Evolutionary conservation across 2,797 vertebrate genomes (phyloP), one percentile per base, ranked within the genome.

Genomic region (Enteromius treurensis): DNA sequence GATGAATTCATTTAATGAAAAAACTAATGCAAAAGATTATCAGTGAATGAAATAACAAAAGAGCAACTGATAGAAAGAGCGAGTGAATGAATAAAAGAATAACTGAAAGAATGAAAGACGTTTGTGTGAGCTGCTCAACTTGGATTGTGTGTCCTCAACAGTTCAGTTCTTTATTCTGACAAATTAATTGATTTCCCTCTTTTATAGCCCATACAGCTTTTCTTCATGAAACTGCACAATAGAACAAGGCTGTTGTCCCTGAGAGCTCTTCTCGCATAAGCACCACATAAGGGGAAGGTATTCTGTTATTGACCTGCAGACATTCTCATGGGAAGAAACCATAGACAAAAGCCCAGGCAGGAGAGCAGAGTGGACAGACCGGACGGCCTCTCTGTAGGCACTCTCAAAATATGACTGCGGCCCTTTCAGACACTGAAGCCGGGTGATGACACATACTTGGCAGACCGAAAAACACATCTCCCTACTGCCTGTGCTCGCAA

Each of bases 361-460:
- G 91, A 89, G 86, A 88, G 85, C 76, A 34, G 87, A 90, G 88
- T 29, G 80, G 88, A 85, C 88, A 82, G 62, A 88, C 88, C 86
- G 76, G 77, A 87, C 78, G 85, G 82, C 83, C 83, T 90, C 90
- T 90, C 91, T 77, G 87, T 89, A 89, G 91, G 89, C 87, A 86
- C 86, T 88, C 89, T 89, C 82, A 90, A 93, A 93, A 93, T 93
- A 92, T 91, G 88, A 89, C 85, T 69, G 88, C 26, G 86, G 89
- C 86, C 85, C 88, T 89, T 91, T 93, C 90, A 91, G 88, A 93
- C 90, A 90, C 87, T 86, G 73, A 91, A 92, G 88, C 90, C 81
- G 87, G 81, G 88, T 86, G 90, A 92, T 93, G 94, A 94, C 92
- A 93, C 84, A 87, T 85, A 87, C 84, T 91, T 95, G 94, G 93